A percentile compares a stretch with the other conserved stretches of the same genome.
Conservation (phyloP, 2,797 vertebrate genomes). For the Pempheris klunzingeri region DNA sequence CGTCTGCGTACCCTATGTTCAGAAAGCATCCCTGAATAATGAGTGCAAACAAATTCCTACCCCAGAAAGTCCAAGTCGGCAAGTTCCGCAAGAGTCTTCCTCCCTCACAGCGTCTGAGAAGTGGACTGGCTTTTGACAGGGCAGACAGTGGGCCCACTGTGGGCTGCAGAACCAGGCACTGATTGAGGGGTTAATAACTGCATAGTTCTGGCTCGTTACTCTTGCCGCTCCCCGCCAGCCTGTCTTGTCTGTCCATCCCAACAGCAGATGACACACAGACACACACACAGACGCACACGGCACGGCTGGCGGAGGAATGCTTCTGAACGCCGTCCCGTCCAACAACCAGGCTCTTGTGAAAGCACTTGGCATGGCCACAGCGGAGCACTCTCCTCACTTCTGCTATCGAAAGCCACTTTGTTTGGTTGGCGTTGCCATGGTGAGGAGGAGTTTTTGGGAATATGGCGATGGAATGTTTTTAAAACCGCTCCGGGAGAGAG, state of each 20-base stretch:
- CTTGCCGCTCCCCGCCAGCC: constrained; percentile 50
- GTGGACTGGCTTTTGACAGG: constrained; percentile 18
- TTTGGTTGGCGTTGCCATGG: constrained; percentile 66
- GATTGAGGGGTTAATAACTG: constrained; percentile 70
- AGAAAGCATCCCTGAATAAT: constrained; percentile 54
- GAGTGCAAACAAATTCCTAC: constrained; percentile 53
- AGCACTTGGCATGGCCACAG: constrained; percentile 42
- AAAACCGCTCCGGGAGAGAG: constrained; percentile 27
- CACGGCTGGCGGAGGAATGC: constrained; percentile 59
- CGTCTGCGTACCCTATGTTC: constrained; percentile 22
- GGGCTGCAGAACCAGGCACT: constrained; percentile 39
- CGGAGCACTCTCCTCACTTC: constrained; percentile 45
- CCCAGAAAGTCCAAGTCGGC: constrained; percentile 32
- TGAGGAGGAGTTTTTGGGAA: constrained; percentile 45
- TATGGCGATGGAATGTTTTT: constrained; percentile 62
- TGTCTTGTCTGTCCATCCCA: constrained; percentile 66
- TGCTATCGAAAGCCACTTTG: constrained; percentile 66
- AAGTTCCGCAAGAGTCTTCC: constrained; percentile 34
- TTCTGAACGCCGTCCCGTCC: constrained; percentile 32
- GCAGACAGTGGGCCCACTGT: constrained; percentile 73
- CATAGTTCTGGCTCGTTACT: constrained; percentile 64
- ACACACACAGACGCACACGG: constrained; percentile 40
- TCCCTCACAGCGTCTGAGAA: constrained; percentile 30
- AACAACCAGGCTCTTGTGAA: constrained; percentile 53
- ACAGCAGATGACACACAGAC: constrained; percentile 65